phyloP scores from a whole-genome alignment of 2,888 invertebrate genomes.

The Eucriotettix oculatus region DNA sequence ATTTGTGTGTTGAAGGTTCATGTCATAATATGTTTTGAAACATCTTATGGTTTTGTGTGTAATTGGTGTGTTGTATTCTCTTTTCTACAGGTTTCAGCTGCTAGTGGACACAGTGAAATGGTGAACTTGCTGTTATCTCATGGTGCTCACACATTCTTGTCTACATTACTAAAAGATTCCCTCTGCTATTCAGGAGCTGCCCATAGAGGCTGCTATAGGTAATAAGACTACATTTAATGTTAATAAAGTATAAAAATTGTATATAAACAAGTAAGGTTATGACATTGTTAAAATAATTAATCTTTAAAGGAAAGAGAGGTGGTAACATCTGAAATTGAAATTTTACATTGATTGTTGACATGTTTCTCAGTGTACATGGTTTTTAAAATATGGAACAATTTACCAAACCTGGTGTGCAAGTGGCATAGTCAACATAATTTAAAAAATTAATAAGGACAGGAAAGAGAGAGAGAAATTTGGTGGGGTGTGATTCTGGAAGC shows the following conservation, averaged over 20 bases:
- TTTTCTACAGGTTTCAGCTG: conserved; percentile 47
- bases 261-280: neutral
- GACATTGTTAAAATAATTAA: neutral
- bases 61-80: neutral
- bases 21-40: neutral
- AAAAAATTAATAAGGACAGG: no score
- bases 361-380: no score
- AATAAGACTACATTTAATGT: conserved; percentile 4
- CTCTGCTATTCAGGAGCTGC: conserved; percentile 74
- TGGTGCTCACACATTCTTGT: conserved; percentile 76
- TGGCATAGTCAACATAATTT: no score
- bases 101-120: conserved; percentile 63
- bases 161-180: conserved; percentile 66
- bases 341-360: no score
- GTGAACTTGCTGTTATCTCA: conserved; percentile 63
- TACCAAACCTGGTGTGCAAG: no score
- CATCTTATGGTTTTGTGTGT: neutral
- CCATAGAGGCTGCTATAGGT: conserved; percentile 70
- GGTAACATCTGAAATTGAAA: neutral
- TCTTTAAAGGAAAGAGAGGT: neutral
- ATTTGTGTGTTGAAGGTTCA: neutral
- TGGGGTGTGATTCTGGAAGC: no score
- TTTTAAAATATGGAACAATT: no score
- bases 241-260: no score
- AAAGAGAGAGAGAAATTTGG: no score